Percentiles rank a stretch among this genome's conserved stretches.
These are phyloP conservation scores for Vulpes ferrilata DNA, from an alignment of 2,113 vertebrate genomes.

Conservation along the genomic window DNA sequence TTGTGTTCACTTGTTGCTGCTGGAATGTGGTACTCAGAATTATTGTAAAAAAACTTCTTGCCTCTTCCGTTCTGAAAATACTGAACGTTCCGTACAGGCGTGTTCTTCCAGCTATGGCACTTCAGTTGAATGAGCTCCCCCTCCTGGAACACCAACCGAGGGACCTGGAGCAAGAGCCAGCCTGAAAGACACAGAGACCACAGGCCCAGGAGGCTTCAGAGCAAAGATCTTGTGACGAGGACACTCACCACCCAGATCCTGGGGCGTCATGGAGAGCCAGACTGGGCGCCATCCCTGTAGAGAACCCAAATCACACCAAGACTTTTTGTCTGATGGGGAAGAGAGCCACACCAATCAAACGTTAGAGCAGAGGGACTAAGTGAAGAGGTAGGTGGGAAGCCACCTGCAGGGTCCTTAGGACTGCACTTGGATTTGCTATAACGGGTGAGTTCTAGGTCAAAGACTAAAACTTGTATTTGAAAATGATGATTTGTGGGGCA, in stretches of 20 bases:
- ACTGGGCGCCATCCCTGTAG: not conserved
- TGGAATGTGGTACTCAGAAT: conserved; percentile 10
- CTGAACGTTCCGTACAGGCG: rapidly evolving
- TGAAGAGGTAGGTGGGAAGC: not conserved
- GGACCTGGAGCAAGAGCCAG: conserved; percentile 71
- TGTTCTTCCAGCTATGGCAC: conserved; percentile 75
- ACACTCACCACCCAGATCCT: not conserved
- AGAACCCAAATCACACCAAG: not conserved
- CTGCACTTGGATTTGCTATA: not conserved
- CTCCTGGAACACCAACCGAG: not conserved
- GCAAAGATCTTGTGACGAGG: not conserved
- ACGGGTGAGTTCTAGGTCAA: not conserved
- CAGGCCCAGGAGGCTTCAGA: not conserved
- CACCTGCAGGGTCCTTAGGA: not conserved
- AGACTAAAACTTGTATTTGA: not conserved
- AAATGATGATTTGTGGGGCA: not conserved
- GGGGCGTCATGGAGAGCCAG: not conserved
- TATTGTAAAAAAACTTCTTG: rapidly evolving
- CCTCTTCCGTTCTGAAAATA: conserved; percentile 52
- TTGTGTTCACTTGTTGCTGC: not conserved
- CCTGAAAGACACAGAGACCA: conserved; percentile 60
- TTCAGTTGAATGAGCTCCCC: conserved; percentile 46
- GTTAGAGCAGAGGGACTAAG: not conserved
- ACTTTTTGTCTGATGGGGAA: not conserved
- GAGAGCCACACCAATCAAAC: not conserved